Evolutionary conservation across 2,113 vertebrate genomes (phyloP), one percentile per base, ranked within the genome.

Genomic region (Falco punctatus): DNA sequence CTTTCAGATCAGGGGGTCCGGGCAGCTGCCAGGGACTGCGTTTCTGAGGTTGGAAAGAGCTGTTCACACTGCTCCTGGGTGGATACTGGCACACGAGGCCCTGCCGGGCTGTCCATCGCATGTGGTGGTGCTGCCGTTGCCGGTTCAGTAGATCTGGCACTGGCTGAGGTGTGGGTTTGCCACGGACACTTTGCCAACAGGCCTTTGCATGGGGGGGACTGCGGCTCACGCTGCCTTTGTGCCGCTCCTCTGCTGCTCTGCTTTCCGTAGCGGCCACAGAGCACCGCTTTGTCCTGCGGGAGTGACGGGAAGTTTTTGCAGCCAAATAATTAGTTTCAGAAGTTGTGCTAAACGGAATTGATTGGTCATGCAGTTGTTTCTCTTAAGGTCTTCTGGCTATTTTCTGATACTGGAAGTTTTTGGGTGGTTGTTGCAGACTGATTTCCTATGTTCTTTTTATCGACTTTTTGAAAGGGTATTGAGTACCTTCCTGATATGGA

Each of bases 111-210:
- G 69, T n/a, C 26, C 55, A 10, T 28, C 4, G 1, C n/a, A 3
- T 5, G 46, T 13, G 35, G 40, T 2, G 2, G 28, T 61, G 61
- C 61, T 5, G 5, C n/a, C 3, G 0, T 10, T 42, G 40, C 48
- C 30, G 9, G 32, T 35, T 26, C 5, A 15, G 83, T 49, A 62
- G 49, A 10, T 32, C 5, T 42, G 70, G 32, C 7, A 2, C 18
- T 35, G 46, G 46, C n/a, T 35, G 13, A 1, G 0, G 15, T 1
- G 16, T 48, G 38, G 27, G 16, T 85, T 38, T 61, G 46, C 61
- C 46, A 46, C 2, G 0, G 28, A 13, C 1, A 4, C 33, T 61
- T 35, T 55, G 48, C 40, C 67, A 67, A 7, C 15, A n/a, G 20
- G 24, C 20, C 38, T 13, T 32, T 44, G 23, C 8, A 5, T 4